Evolutionary conservation across 2,797 vertebrate species (phyloP), one percentile per base, ranked within the genome.

Genomic region (Chelmon rostratus): DNA sequence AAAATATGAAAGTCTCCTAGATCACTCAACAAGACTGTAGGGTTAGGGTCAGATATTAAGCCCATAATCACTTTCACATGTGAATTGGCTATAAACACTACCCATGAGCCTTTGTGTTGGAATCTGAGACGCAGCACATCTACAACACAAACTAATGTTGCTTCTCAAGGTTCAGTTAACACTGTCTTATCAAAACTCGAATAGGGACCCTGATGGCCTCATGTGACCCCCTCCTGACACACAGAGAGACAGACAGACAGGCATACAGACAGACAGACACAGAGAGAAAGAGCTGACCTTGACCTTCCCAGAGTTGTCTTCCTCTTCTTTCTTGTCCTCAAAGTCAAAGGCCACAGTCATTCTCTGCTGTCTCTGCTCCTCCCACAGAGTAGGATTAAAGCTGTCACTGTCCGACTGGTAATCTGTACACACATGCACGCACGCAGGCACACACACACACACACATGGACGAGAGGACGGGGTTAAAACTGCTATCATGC

Each of bases 321-420:
- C 98, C 52, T 99, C 97, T 84, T 99, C 98, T 73, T 98, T 99
- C 92, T 99, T 99, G 80, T 99, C 98, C 88, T 99, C 98, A 80
- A 99, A 99, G 76, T 99, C 98, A 82, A 99, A 99, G 84, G 98
- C 98, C 92, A 99, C 98, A 3, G 98, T 99, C 98, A 99, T 99
- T 64, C 98, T 96, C 90, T 99, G 98, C 90, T 99, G 98, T 85
- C 98, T 95, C 95, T 99, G 98, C 88, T 99, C 98, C 90, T 99
- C 98, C 98, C 98, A 99, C 49, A 99, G 94, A 1, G 97, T 98
- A 9, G 98, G 98, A 92, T 99, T 99, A 90, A 99, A 99, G 81
- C 98, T 99, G 95, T 99, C 98, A 28, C 95, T 99, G 95, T 99
- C 98, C 3, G 98, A 99, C 94, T 98, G 98, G 95, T 99, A 99